Base-by-base conservation (phyloP, 1,140 invertebrate species). In the Zaprionus vittiger region DNA sequence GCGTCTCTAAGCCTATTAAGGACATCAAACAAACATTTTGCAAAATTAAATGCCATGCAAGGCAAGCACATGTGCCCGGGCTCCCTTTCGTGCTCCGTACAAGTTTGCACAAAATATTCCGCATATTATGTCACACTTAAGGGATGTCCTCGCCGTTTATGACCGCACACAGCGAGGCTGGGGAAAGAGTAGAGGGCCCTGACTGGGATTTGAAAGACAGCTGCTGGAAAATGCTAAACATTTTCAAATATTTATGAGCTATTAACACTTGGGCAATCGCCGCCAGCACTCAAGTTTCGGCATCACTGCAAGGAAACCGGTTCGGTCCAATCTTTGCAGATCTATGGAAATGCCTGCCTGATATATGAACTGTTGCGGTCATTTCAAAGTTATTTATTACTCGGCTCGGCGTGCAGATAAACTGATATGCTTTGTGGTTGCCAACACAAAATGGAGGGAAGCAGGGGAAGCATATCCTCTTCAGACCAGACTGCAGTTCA, bases 11-110 rank as follows among this genome's bases (percentile, higher is more conserved):
- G 85, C 85, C 85, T 90, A 90, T 90, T 90, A 90, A 91, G 85
- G 82, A 91, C 86, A 90, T 90, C 86, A 90, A 90, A 90, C 85
- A 90, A 90, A 90, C 85, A 91, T 90, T 90, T 90, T 90, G 85
- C 86, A 90, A 91, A 90, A 90, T 90, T 90, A 90, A 90, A 90
- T 91, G 85, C 82, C 86, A 82, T 90, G 85, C 81, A 90, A 91
- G 81, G 81, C 81, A 90, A 90, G 85, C 85, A 91, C 85, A 90
- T 90, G 85, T 84, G 73, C 49, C 24, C 26, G 31, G 31, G 2
- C 9, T 52, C 41, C 52, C 44, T 52, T n/a, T 73, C 44, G 55
- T 49, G 37, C 62, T 20, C 11, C 55, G 85, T 91, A 83, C 77
- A 91, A 90, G 70, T 91, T 91, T 90, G 85, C 85, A 80, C 77